These are phyloP conservation scores for Onychostoma macrolepis DNA, from an alignment of 2,113 vertebrate species.

Conservation along the genomic window DNA sequence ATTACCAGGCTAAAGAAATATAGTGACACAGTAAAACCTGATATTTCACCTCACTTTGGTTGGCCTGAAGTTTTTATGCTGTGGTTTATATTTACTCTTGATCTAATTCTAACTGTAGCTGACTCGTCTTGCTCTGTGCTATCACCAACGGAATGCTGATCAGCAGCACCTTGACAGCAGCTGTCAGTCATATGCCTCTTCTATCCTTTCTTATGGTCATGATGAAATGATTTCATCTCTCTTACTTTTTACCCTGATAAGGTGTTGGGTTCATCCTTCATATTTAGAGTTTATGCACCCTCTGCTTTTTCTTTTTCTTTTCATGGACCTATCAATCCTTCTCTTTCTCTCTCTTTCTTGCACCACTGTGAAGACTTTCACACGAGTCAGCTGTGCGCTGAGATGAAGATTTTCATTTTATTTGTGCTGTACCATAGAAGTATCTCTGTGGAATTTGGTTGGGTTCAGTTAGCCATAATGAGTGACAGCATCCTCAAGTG, in stretches of 20 bases:
- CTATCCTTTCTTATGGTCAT: neutral
- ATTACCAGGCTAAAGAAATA: too few relatives aligned
- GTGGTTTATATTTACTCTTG: conserved; percentile 24
- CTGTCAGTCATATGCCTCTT: conserved; percentile 35
- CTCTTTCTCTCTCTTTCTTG: neutral
- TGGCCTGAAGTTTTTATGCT: neutral
- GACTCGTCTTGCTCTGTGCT: neutral
- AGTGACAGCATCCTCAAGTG: too few relatives aligned
- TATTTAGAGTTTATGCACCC: neutral
- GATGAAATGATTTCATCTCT: conserved; percentile 22
- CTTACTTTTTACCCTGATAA: neutral
- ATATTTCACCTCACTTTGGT: neutral
- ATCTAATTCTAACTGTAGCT: conserved; percentile 13
- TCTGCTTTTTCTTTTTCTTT: neutral
- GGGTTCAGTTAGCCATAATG: too few relatives aligned
- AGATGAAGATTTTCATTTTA: neutral
- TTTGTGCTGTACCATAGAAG: neutral
- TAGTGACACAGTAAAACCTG: neutral
- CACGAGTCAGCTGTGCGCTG: neutral
- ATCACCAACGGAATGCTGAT: conserved; percentile 1
- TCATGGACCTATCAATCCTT: conserved; percentile 10
- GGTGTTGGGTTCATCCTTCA: neutral
- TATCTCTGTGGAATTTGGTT: too few relatives aligned
- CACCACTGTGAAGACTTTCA: neutral
- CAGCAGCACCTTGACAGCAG: neutral